Conservation (phyloP, 2,888 invertebrate species). For the Stenichneumon culpator region DNA sequence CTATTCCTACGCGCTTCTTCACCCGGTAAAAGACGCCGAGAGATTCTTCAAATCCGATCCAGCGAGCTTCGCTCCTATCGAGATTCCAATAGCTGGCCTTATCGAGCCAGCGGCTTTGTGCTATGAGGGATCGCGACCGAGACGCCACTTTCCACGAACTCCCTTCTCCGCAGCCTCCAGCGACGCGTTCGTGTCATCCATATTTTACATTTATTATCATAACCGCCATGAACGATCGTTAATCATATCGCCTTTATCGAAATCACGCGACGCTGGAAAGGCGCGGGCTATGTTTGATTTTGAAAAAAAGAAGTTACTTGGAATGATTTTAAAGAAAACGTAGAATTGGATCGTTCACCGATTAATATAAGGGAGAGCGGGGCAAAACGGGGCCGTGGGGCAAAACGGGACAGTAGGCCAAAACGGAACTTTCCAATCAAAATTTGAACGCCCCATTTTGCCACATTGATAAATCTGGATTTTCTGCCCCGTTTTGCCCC, state of each 20-base stretch:
- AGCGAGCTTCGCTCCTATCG: conserved; percentile 79
- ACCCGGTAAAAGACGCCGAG: conserved; percentile 69
- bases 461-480: too few relatives aligned
- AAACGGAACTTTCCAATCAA: too few relatives aligned
- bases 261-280: conserved; percentile 23
- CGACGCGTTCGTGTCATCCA: conserved; percentile 73
- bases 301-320: background rate
- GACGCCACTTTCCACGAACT: conserved; percentile 69
- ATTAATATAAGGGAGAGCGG: too few relatives aligned
- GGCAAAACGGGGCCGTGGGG: too few relatives aligned
- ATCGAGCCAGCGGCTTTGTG: conserved; percentile 83
- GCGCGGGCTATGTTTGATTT: background rate
- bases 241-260: conserved; percentile 77
- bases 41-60: conserved; percentile 83
- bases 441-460: too few relatives aligned
- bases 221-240: conserved; percentile 78
- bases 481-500: too few relatives aligned
- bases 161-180: conserved; percentile 71
- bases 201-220: conserved; percentile 84
- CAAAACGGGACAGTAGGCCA: too few relatives aligned
- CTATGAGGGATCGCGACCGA: conserved; percentile 83
- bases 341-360: background rate
- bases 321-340: background rate
- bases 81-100: conserved; percentile 84
- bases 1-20: conserved; percentile 58